phyloP scores from a whole-genome alignment of 2,888 invertebrate species.

The Parascotia fuliginaria region DNA sequence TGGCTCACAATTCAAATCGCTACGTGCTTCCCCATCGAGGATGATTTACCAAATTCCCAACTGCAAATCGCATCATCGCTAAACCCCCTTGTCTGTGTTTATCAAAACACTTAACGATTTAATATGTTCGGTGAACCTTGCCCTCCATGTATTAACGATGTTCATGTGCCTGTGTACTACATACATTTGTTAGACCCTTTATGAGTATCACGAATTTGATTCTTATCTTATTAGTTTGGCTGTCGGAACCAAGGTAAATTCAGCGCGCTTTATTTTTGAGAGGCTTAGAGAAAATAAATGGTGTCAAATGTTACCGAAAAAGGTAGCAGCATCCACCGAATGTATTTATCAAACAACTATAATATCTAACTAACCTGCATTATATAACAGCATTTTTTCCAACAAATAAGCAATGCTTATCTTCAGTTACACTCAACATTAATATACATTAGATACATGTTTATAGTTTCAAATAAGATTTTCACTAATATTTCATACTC shows the following conservation, averaged over 20 bases:
- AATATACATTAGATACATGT: too few relatives aligned
- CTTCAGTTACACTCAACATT: too few relatives aligned
- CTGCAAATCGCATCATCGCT: slow-evolving; percentile 73
- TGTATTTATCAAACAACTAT: too few relatives aligned
- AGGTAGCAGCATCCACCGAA: too few relatives aligned
- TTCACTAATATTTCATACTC: too few relatives aligned
- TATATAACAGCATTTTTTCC: too few relatives aligned
- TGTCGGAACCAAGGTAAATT: slow-evolving; percentile 4
- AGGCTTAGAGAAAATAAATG: slow-evolving; percentile 3
- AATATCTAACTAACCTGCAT: too few relatives aligned
- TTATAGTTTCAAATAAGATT: too few relatives aligned
- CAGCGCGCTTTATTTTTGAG: slow-evolving; percentile 9
- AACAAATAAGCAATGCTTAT: too few relatives aligned
- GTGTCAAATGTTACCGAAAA: background rate
- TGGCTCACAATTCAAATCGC: slow-evolving; percentile 48
- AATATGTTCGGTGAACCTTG: slow-evolving; percentile 79
- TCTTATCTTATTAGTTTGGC: slow-evolving; percentile 36
- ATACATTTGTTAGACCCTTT: slow-evolving; percentile 55
- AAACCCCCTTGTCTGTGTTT: slow-evolving; percentile 79
- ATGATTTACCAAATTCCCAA: slow-evolving; percentile 77
- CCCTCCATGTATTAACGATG: slow-evolving; percentile 58
- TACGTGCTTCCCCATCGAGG: slow-evolving; percentile 64
- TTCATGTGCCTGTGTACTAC: slow-evolving; percentile 60
- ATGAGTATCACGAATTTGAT: slow-evolving; percentile 43
- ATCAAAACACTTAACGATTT: slow-evolving; percentile 85